These are phyloP conservation scores for Leptinotarsa peninsularis DNA, from an alignment of 2,888 invertebrate species.

Conservation along the genomic window DNA sequence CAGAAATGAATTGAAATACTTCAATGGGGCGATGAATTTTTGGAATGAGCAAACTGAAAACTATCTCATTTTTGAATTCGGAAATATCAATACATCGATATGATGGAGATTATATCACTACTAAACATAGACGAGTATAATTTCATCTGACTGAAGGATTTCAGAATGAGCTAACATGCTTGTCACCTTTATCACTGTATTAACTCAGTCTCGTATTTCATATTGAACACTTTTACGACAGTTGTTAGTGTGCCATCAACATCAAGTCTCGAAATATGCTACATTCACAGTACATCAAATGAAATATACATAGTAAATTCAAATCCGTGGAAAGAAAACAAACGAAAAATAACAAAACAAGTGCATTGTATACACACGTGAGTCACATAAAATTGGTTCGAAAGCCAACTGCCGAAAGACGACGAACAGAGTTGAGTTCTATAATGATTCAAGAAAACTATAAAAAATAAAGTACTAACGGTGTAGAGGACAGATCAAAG, in stretches of 20 bases:
- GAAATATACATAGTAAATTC: constrained; percentile 37
- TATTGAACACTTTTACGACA: background rate
- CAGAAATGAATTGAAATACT: too few relatives aligned
- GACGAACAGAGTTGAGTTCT: constrained; percentile 59
- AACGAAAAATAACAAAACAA: constrained; percentile 51
- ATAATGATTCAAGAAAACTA: constrained; percentile 62
- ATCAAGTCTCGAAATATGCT: constrained; percentile 30
- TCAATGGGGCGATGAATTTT: too few relatives aligned
- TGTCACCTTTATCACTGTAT: too few relatives aligned
- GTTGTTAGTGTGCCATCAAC: constrained; percentile 3
- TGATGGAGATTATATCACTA: too few relatives aligned
- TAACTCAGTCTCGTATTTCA: background rate
- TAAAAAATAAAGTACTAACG: constrained; percentile 63
- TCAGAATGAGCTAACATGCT: too few relatives aligned
- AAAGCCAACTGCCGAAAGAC: constrained; percentile 64
- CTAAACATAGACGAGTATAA: too few relatives aligned
- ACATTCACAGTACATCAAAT: constrained; percentile 34
- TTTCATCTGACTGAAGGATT: too few relatives aligned
- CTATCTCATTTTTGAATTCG: too few relatives aligned
- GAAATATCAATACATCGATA: too few relatives aligned
- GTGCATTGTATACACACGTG: constrained; percentile 60
- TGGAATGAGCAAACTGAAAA: too few relatives aligned
- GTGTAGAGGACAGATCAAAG: constrained; percentile 64
- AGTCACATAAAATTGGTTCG: constrained; percentile 63
- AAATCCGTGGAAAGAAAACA: constrained; percentile 41